Conservation (phyloP, 2,797 vertebrate species). For the Holocentrus rufus region DNA sequence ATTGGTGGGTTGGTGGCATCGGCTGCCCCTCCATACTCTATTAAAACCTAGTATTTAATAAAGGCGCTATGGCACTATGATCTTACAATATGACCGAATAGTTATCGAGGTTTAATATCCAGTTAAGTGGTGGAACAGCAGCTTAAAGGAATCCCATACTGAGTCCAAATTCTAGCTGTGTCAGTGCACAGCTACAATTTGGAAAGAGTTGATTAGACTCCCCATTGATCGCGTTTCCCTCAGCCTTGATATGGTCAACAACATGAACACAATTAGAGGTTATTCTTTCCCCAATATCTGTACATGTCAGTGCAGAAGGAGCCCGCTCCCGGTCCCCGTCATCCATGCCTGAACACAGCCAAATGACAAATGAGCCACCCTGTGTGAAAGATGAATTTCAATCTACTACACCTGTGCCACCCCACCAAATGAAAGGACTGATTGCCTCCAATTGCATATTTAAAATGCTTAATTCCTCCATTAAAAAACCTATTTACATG, state of each 20-base stretch:
- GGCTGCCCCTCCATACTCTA: too few species aligned
- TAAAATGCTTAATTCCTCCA: constrained; percentile 87
- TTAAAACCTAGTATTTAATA: too few species aligned
- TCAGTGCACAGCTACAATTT: constrained; percentile 34
- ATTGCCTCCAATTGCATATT: constrained; percentile 85
- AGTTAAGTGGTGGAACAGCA: too few species aligned
- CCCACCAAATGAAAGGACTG: constrained; percentile 85
- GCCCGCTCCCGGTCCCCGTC: constrained; percentile 70
- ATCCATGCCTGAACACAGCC: constrained; percentile 78
- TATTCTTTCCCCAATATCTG: constrained; percentile 64
- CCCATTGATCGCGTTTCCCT: constrained; percentile 68
- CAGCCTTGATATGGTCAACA: constrained; percentile 67
- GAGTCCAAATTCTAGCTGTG: constrained; percentile 53
- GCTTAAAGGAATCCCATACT: neutral
- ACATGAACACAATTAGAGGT: constrained; percentile 71
- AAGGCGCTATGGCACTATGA: too few species aligned
- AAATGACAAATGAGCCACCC: constrained; percentile 85
- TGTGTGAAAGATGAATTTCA: constrained; percentile 85
- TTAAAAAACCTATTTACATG: constrained; percentile 88
- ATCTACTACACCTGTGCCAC: constrained; percentile 85
- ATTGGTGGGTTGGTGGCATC: neutral
- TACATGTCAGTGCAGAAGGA: constrained; percentile 61
- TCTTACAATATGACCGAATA: too few species aligned
- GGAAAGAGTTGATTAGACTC: constrained; percentile 61
- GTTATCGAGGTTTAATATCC: too few species aligned